Conservation (phyloP, 2,888 invertebrate species). For the Gibbula magus region DNA sequence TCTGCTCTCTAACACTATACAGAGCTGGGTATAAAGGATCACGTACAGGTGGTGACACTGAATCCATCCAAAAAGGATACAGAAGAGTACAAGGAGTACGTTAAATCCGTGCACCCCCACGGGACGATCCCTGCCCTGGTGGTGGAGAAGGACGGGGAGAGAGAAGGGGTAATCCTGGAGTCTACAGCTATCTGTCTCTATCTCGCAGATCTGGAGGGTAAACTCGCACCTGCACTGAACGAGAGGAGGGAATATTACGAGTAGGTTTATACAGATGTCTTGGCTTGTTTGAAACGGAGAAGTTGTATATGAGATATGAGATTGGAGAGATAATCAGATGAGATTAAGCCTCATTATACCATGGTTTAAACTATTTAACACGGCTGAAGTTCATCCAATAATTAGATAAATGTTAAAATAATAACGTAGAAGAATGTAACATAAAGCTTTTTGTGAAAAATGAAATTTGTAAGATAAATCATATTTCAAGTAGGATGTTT, state of each 20-base stretch:
- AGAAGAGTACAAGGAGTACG: slow-evolving; percentile 30
- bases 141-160: slow-evolving; percentile 54
- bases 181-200: slow-evolving; percentile 66
- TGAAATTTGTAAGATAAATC: too few relatives aligned
- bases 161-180: slow-evolving; percentile 55
- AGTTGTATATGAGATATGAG: too few relatives aligned
- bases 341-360: too few relatives aligned
- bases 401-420: too few relatives aligned
- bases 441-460: too few relatives aligned
- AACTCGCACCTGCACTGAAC: slow-evolving; percentile 47
- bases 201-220: slow-evolving; percentile 59
- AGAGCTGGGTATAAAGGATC: slow-evolving; percentile 50
- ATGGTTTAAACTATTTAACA: too few relatives aligned
- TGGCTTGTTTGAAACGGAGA: too few relatives aligned
- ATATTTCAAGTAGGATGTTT: too few relatives aligned
- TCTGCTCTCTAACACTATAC: not conserved
- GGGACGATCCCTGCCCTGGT: slow-evolving; percentile 56
- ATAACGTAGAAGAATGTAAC: too few relatives aligned
- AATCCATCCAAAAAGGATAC: slow-evolving; percentile 29
- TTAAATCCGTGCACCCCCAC: slow-evolving; percentile 48
- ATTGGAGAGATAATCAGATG: too few relatives aligned
- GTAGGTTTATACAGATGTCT: not conserved
- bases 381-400: too few relatives aligned
- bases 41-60: slow-evolving; percentile 42
- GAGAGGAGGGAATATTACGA: slow-evolving; percentile 55